These are phyloP conservation scores for Pandion haliaetus DNA, from an alignment of 2,113 vertebrate species.

Conservation along the genomic window DNA sequence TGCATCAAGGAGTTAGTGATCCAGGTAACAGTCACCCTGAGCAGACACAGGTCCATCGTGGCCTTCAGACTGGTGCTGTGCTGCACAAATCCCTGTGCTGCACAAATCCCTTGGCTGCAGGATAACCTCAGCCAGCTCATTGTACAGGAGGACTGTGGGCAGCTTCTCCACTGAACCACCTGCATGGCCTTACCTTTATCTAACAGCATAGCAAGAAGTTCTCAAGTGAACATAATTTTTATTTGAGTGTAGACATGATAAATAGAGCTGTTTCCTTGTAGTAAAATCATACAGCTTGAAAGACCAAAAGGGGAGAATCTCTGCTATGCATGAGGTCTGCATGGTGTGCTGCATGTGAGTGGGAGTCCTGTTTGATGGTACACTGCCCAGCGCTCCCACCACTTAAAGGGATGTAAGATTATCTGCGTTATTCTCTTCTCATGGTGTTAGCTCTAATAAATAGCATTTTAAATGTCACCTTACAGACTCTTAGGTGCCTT, in stretches of 20 bases:
- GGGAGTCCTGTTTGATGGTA: not conserved
- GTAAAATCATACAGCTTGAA: not conserved
- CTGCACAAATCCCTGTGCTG: not conserved
- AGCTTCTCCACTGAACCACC: not conserved
- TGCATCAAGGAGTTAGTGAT: not conserved
- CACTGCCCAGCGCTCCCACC: not conserved
- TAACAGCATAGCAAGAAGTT: not conserved
- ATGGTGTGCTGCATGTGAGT: too few relatives aligned
- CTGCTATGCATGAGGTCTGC: not conserved
- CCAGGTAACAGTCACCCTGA: fast-evolving
- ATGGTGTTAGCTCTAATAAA: not conserved
- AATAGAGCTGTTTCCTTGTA: not conserved
- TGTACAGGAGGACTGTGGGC: too few relatives aligned
- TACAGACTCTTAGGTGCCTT: not conserved
- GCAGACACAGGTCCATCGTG: not conserved
- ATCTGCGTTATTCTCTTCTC: not conserved
- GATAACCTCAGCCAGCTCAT: not conserved
- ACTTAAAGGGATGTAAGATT: not conserved
- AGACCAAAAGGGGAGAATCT: not conserved
- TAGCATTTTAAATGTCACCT: not conserved
- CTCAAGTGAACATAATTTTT: not conserved
- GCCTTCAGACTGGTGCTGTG: not conserved
- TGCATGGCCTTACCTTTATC: not conserved
- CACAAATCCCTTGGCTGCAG: not conserved
- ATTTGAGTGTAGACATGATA: not conserved